phyloP scores from a whole-genome alignment of 2,888 invertebrate species.

The Pocota personata region DNA sequence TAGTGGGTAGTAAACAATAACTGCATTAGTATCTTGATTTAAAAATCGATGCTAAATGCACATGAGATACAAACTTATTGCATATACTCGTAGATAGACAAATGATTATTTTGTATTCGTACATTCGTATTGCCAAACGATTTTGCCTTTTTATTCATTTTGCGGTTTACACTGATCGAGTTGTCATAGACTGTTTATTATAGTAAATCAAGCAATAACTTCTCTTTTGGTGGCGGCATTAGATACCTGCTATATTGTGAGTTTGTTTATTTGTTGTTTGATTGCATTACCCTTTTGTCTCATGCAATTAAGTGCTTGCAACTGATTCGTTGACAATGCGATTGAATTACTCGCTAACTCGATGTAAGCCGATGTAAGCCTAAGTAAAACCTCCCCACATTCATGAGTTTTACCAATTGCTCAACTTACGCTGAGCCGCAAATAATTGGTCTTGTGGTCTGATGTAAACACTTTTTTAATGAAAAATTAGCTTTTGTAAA shows the following conservation, averaged over 20 bases:
- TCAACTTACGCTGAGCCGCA: conserved; percentile 14
- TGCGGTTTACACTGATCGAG: conserved; percentile 65
- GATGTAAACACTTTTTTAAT: background rate
- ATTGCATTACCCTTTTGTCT: conserved; percentile 61
- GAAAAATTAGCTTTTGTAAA: conserved; percentile 1
- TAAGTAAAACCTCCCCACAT: conserved; percentile 9
- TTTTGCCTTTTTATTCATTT: conserved; percentile 44
- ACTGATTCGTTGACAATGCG: conserved; percentile 47
- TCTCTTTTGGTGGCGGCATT: conserved; percentile 35
- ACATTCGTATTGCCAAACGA: conserved; percentile 44
- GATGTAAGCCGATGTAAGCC: conserved; percentile 21
- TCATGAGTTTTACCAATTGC: conserved; percentile 15
- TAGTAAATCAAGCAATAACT: conserved; percentile 65
- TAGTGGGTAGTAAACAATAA: background rate
- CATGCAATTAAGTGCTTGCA: conserved; percentile 70
- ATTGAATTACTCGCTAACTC: conserved; percentile 38
- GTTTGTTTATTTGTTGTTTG: conserved; percentile 50
- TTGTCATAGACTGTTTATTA: conserved; percentile 60
- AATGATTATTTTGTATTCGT: too few relatives aligned
- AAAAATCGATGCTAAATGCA: background rate
- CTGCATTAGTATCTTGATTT: background rate
- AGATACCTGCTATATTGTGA: conserved; percentile 40
- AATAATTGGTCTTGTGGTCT: conserved; percentile 44
- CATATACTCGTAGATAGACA: background rate
- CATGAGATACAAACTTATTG: background rate